These are phyloP conservation scores for Phocoena phocoena DNA, from an alignment of 2,113 vertebrate genomes.

Conservation along the genomic window DNA sequence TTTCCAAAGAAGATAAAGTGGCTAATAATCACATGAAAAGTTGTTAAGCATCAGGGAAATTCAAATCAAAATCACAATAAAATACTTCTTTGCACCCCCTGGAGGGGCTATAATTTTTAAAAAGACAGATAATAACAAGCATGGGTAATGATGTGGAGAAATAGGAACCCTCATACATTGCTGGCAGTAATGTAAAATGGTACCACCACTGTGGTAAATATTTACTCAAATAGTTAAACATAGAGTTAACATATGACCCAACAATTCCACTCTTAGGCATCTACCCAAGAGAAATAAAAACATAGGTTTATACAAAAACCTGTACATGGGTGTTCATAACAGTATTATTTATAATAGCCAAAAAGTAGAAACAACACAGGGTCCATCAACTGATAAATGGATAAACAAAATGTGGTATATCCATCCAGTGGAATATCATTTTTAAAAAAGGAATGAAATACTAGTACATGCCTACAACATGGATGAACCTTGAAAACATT, in stretches of 20 bases:
- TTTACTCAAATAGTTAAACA: neutral
- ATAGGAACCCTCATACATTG: neutral
- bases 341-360: neutral
- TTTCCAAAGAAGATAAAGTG: neutral
- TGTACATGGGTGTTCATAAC: neutral
- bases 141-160: neutral
- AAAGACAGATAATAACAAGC: neutral
- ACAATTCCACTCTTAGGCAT: neutral
- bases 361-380: neutral
- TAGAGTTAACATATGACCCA: neutral
- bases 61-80: conserved; percentile 18
- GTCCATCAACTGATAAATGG: neutral
- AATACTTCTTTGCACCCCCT: neutral
- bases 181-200: neutral
- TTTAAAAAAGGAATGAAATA: neutral
- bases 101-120: neutral
- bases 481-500: neutral
- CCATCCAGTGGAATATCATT: neutral
- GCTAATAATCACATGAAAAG: conserved; percentile 5
- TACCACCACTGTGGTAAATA: neutral
- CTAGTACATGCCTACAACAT: neutral
- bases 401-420: neutral
- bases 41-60: neutral
- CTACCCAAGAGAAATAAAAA: neutral
- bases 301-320: neutral